Conservation (phyloP, 2,888 invertebrate species). For the Cloeon dipterum region DNA sequence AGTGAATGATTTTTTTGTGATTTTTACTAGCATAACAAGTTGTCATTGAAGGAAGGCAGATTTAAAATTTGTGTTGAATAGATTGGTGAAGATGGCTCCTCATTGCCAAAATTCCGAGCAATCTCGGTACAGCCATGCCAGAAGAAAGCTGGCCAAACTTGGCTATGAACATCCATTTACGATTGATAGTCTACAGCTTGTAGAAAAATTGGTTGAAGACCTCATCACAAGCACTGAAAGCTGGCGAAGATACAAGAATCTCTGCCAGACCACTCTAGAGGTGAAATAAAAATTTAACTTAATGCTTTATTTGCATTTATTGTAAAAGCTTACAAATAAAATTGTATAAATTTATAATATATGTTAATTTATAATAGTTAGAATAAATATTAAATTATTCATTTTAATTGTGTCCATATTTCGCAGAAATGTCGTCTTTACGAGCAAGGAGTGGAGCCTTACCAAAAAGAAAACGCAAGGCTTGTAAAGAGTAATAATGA, state of each 20-base stretch:
- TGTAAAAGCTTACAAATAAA: too few species aligned
- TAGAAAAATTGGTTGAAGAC: slow-evolving; percentile 59
- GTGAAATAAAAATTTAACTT: slow-evolving; percentile 15
- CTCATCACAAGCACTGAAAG: slow-evolving; percentile 71
- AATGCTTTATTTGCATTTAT: background rate
- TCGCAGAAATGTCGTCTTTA: slow-evolving; percentile 40
- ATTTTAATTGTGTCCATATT: slow-evolving; percentile 1
- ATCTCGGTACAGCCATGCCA: slow-evolving; percentile 19
- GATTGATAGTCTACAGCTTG: slow-evolving; percentile 52
- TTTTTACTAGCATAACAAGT: too few species aligned
- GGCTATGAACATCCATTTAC: slow-evolving; percentile 59
- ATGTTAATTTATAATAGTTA: background rate
- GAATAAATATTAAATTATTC: background rate
- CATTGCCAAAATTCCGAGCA: background rate
- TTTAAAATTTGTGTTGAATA: too few species aligned
- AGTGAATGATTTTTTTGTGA: too few species aligned
- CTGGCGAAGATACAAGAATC: slow-evolving; percentile 57
- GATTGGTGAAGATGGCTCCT: background rate
- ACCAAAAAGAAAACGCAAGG: slow-evolving; percentile 56
- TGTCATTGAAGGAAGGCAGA: too few species aligned
- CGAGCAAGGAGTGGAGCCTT: slow-evolving; percentile 49
- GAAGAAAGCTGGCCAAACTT: slow-evolving; percentile 54
- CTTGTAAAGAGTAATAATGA: slow-evolving; percentile 52
- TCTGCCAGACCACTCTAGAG: slow-evolving; percentile 42
- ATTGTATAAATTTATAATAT: too few species aligned